Base-by-base conservation (phyloP, 37 sponge, comb jelly and placozoan species). In the Aphrocallistes beatrix region DNA sequence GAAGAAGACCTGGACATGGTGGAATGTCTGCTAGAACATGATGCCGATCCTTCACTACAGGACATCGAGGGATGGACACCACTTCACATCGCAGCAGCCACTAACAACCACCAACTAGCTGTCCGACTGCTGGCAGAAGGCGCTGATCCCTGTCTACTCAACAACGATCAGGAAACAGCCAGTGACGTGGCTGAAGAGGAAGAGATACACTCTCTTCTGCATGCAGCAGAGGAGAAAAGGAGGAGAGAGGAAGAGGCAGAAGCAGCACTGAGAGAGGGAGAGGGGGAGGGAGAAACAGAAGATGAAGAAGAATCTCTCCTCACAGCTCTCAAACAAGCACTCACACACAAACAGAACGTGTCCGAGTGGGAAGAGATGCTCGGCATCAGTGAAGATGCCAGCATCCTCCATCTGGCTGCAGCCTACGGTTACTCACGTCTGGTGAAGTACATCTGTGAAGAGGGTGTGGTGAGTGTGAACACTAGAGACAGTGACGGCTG, bases 61-160 rank as follows among this genome's bases (percentile, higher is more conserved):
- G 75, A 60, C 34, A 60, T 60, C 10, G 75, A 60, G 75, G 75
- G 75, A 60, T 60, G 75, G 75, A 60, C 75, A 60, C 75, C 75
- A 6, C 75, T 60, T 3, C 75, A 60, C 75, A 60, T 60, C 25
- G 75, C 75, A 13, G 75, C 75, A 6, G 75, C 75, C 3, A 60
- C 75, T 60, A 6, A 13, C 34, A 60, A 60, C 75, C n/a, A 60
- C 34, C 28, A 60, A 13, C 75, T 60, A 30, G n/a, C 75, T 13
- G 75, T 60, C 28, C 25, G 8, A 13, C 34, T 60, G 34, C 75
- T 60, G 34, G 10, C 75, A 13, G 75, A 60, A 13, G 75, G 75
- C 10, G 75, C 75, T 60, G 75, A 60, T 60, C 75, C 75, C 75
- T 60, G 75, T 60, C 6, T 60, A 3, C n/a, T 3, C 75, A 60